Evolutionary conservation across 2,113 vertebrate genomes (phyloP).

Genomic region (Chaenogobius annularis): DNA sequence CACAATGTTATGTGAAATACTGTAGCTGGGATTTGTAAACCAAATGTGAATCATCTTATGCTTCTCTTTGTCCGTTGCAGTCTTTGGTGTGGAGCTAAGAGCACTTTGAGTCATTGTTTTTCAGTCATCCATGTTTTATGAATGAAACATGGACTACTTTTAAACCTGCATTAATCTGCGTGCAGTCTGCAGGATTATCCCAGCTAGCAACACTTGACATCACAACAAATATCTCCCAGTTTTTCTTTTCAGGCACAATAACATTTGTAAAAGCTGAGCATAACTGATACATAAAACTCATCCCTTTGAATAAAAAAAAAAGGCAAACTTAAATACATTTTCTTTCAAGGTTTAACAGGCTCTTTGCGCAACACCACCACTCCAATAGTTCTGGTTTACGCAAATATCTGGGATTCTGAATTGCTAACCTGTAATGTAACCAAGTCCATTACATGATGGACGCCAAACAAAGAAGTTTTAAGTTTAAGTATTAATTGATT

Average conservation of each 20-base stretch:
- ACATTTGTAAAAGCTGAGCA: conserved; percentile 42
- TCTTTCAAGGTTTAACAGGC: background rate
- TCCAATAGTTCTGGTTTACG: no score
- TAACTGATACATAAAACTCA: background rate
- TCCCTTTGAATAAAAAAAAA: background rate
- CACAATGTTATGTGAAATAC: background rate
- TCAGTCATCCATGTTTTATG: conserved; percentile 4
- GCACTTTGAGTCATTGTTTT: conserved; percentile 4
- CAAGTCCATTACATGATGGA: no score
- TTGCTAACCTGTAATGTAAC: no score
- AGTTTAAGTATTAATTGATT: no score
- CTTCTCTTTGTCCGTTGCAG: background rate
- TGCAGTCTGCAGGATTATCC: conserved; percentile 31
- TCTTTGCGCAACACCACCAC: no score
- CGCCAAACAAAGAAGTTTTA: no score
- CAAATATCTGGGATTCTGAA: no score
- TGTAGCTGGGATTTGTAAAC: background rate
- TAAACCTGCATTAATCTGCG: conserved; percentile 16
- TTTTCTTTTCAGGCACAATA: conserved; percentile 34
- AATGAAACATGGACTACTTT: conserved; percentile 11
- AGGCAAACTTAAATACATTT: background rate
- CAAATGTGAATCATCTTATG: conserved; percentile 1
- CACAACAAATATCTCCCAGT: conserved; percentile 26
- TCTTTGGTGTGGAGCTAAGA: background rate
- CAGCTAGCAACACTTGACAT: conserved; percentile 31